phyloP scores from a whole-genome alignment of 2,888 invertebrate genomes.

The Apodemia duryi region DNA sequence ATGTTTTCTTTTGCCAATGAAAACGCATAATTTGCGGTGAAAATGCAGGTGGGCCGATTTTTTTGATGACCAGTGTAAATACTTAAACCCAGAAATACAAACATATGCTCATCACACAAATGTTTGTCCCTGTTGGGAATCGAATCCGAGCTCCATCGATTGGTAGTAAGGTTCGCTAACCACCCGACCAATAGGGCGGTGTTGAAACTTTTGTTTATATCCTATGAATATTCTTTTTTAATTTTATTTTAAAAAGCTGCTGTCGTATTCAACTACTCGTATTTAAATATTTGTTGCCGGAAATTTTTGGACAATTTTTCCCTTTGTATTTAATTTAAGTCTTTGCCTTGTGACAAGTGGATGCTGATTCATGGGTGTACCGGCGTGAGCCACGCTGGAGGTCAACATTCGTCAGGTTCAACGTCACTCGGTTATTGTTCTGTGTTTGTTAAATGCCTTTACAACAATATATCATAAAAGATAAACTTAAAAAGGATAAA shows the following conservation, averaged over 20 bases:
- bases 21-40: too few relatives aligned
- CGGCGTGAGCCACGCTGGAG: slow-evolving; percentile 43
- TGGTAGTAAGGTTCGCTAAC: too few relatives aligned
- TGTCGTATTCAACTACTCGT: not conserved
- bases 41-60: too few relatives aligned
- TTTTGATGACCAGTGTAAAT: too few relatives aligned
- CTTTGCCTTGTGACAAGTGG: slow-evolving; percentile 9
- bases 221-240: slow-evolving; percentile 2
- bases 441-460: slow-evolving; percentile 51
- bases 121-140: too few relatives aligned
- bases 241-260: slow-evolving; percentile 15
- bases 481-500: slow-evolving; percentile 52
- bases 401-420: slow-evolving; percentile 62
- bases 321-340: not conserved
- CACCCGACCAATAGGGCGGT: too few relatives aligned
- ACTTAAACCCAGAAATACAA: too few relatives aligned
- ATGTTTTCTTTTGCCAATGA: too few relatives aligned
- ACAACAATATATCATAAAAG: slow-evolving; percentile 59
- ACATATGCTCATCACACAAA: too few relatives aligned
- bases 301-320: not conserved
- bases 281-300: not conserved
- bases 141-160: too few relatives aligned
- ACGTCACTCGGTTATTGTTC: slow-evolving; percentile 56
- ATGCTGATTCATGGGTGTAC: slow-evolving; percentile 44
- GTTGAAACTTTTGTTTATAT: not conserved